Percentiles rank a stretch among this genome's conserved stretches.
phyloP scores from a whole-genome alignment of 2,113 vertebrate species.

The Chauna torquata region DNA sequence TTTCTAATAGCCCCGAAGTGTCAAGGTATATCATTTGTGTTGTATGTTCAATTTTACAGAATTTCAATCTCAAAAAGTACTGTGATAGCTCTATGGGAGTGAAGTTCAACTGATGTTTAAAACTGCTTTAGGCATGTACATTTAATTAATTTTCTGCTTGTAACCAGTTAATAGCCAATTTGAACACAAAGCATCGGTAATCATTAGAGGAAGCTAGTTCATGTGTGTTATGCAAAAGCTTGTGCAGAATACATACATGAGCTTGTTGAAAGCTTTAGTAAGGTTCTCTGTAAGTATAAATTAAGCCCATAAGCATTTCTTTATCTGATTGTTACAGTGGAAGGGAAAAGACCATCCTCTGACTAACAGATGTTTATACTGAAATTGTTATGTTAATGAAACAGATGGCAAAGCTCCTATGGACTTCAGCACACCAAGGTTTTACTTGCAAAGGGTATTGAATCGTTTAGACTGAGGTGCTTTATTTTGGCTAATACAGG shows the following conservation, averaged over 20 bases:
- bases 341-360: background rate
- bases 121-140: background rate
- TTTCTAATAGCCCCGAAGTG: background rate
- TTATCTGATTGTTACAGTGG: background rate
- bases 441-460: background rate
- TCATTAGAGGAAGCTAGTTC: background rate
- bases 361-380: background rate
- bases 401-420: background rate
- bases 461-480: background rate
- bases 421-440: background rate
- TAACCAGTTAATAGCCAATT: background rate
- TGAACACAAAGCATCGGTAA: background rate
- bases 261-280: background rate
- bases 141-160: background rate
- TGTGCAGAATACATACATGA: background rate
- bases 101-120: background rate
- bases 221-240: background rate
- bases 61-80: background rate
- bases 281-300: background rate
- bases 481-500: background rate
- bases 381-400: background rate
- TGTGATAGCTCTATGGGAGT: background rate
- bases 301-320: background rate
- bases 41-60: background rate
- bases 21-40: background rate